Evolutionary conservation across 2,888 invertebrate genomes (phyloP).

Genomic region (Tenodera sinensis): DNA sequence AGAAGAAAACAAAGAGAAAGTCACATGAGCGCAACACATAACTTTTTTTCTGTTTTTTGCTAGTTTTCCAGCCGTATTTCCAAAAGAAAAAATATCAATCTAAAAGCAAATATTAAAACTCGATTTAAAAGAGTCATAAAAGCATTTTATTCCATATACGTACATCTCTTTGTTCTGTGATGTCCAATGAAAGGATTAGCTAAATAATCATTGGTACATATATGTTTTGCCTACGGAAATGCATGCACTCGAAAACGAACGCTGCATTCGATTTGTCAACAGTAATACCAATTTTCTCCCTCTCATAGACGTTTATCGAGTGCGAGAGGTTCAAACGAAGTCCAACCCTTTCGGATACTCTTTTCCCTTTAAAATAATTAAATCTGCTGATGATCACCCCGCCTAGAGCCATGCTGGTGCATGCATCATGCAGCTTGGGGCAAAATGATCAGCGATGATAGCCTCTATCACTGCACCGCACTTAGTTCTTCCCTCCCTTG

Average conservation of each 20-base stretch:
- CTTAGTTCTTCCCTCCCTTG: neutral
- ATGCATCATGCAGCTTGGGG: neutral
- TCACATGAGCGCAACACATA: no score
- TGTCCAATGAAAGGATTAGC: no score
- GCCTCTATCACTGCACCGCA: neutral
- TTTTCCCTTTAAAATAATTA: neutral
- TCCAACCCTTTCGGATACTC: neutral
- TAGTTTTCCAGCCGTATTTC: no score
- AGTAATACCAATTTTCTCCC: neutral
- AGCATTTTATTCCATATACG: no score
- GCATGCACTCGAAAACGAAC: neutral
- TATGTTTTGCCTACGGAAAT: neutral
- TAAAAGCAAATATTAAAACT: no score
- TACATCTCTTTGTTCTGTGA: no score
- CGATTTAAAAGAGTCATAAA: no score
- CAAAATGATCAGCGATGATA: neutral
- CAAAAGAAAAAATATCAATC: no score
- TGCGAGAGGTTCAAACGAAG: neutral
- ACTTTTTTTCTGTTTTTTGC: no score
- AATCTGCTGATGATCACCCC: neutral
- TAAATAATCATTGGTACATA: no score
- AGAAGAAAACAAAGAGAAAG: no score
- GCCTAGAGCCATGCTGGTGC: neutral
- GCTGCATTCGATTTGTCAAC: neutral
- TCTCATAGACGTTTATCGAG: neutral